Percentiles rank a stretch among this genome's conserved stretches.
phyloP scores from a whole-genome alignment of 2,113 vertebrate species.

The Callocephalon fimbriatum region DNA sequence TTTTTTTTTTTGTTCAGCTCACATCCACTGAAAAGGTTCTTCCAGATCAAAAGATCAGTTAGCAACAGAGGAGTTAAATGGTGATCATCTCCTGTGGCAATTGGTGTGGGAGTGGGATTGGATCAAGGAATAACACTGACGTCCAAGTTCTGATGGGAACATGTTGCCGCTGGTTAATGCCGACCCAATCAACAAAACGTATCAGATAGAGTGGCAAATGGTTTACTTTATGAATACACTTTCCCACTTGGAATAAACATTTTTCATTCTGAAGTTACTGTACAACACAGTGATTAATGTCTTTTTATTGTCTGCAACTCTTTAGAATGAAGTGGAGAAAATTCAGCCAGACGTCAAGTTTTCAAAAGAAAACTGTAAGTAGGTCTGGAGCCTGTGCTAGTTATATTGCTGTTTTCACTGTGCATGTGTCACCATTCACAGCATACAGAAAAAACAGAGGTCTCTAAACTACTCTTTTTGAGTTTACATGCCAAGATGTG shows the following conservation, averaged over 20 bases:
- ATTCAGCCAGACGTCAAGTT: neutral
- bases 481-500: neutral
- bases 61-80: neutral
- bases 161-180: neutral
- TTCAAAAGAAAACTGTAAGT: neutral
- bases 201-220: neutral
- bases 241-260: rapidly evolving
- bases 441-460: neutral
- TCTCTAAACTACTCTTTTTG: neutral
- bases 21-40: neutral
- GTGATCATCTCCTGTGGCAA: neutral
- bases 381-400: neutral
- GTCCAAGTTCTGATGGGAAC: neutral
- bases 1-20: neutral
- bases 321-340: neutral
- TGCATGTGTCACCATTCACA: rapidly evolving
- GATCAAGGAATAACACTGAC: neutral
- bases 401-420: neutral
- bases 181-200: neutral
- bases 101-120: neutral
- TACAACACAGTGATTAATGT: neutral
- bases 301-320: neutral
- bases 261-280: neutral
- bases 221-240: neutral
- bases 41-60: neutral